These are phyloP conservation scores for Trimorus sp. DNA, from an alignment of 2,888 invertebrate species.

Conservation along the genomic window DNA sequence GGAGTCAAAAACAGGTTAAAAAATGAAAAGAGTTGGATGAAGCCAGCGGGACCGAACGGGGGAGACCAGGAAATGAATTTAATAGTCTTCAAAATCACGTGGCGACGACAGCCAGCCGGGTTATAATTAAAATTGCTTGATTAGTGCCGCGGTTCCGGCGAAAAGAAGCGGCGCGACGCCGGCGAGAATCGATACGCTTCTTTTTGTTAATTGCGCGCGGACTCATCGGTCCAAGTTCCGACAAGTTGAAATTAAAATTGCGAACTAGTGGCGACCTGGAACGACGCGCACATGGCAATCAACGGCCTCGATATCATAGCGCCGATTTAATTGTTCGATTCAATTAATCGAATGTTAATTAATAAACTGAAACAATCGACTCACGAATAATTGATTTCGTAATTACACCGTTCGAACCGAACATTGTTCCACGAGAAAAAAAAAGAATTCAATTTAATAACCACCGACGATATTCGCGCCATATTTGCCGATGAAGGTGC, in stretches of 20 bases:
- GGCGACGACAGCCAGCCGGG: neutral
- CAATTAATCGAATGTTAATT: neutral
- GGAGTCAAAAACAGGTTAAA: too few species aligned
- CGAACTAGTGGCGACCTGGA: neutral
- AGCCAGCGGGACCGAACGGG: constrained; percentile 8
- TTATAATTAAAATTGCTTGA: constrained; percentile 2
- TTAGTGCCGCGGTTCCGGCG: neutral
- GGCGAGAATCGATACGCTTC: neutral
- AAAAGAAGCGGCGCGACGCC: neutral
- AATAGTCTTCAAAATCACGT: neutral
- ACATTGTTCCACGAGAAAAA: too few species aligned
- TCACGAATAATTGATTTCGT: too few species aligned
- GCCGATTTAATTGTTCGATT: neutral
- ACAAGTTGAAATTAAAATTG: neutral
- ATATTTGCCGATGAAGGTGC: too few species aligned
- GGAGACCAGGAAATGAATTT: constrained; percentile 23
- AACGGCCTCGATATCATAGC: neutral
- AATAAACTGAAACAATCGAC: too few species aligned
- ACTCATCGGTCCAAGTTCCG: neutral
- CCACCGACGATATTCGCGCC: too few species aligned
- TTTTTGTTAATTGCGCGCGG: constrained; percentile 2
- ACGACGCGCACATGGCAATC: too few species aligned
- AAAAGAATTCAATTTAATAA: too few species aligned
- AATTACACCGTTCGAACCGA: too few species aligned
- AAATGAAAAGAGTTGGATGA: constrained; percentile 28